Evolutionary conservation across 2,888 invertebrate genomes (phyloP), one percentile per base, ranked within the genome.

Genomic region (Oligia latruncula): DNA sequence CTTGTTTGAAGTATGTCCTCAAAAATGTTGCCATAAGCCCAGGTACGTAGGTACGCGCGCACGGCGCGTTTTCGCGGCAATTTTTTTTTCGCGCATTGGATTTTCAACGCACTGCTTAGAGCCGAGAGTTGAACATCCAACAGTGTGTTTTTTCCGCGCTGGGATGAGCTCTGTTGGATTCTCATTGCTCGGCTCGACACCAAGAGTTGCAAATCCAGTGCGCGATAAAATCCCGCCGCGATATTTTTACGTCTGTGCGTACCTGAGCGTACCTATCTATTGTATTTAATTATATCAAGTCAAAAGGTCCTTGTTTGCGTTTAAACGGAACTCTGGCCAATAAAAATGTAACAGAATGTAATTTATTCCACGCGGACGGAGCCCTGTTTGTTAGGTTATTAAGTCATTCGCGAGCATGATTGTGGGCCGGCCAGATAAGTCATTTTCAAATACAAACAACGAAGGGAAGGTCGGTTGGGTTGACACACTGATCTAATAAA

Each of bases 331-430:
- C 20, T 77, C n/a, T 71, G 23, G 1, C 13, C 23, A 62, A 62
- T 83, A 68, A 87, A 83, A 84, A 74, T 40, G 13, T 60, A 35
- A 55, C 20, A 20, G n/a, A 55, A n/a, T 35, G 46, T 85, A 75
- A 83, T 82, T 65, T 83, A 83, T 83, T 83, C 86, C 82, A 77
- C 70, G 65, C 43, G 13, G 49, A 49, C 29, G 23, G 15, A 70
- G 65, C 62, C 40, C 55, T 66, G 68, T 78, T 77, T 86, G 60
- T 35, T 29, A 52, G 20, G 68, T 77, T 78, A 88, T 81, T 52
- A 81, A 79, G 81, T 81, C 68, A 81, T 76, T 79, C 78, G 74
- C 81, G 81, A 77, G 67, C 62, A n/a, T 88, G 76, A 78, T 76
- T 76, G 68, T 52, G 65, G 68, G 75, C n/a, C 60, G 64, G 71